Evolutionary conservation across 2,113 vertebrate species (phyloP).

Genomic region (Pangasianodon gigas): DNA sequence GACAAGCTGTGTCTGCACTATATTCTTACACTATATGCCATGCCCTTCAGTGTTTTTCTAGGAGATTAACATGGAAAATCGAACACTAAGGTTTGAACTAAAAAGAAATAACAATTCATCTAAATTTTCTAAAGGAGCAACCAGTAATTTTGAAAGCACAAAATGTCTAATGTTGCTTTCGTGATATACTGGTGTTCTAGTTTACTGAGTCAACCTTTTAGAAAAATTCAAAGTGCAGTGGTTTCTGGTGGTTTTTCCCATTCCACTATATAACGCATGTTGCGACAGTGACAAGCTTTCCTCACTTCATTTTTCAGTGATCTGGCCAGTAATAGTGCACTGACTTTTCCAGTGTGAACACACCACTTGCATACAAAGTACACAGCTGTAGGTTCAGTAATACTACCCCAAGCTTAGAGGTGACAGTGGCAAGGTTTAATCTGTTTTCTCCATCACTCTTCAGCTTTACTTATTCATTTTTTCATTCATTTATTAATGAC

Average conservation of each 20-base stretch:
- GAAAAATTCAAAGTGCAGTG: not conserved
- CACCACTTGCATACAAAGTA: conserved; percentile 6
- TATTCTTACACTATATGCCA: not conserved
- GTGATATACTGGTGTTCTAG: not conserved
- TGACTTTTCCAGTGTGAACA: not conserved
- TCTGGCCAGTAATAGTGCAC: not conserved
- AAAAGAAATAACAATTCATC: not conserved
- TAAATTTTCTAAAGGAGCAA: not conserved
- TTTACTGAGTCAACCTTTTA: not conserved
- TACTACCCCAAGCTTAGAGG: too few relatives aligned
- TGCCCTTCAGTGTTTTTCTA: not conserved
- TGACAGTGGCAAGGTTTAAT: not conserved
- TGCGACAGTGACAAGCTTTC: not conserved
- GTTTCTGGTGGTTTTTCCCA: not conserved
- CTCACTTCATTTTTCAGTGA: not conserved
- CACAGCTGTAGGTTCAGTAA: not conserved
- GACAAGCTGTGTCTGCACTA: not conserved
- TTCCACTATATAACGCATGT: not conserved
- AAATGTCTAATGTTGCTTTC: not conserved
- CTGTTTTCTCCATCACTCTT: not conserved
- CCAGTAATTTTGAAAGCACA: not conserved
- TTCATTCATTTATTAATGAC: not conserved
- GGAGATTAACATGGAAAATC: not conserved
- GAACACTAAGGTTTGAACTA: not conserved
- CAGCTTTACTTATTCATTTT: not conserved